Evolutionary conservation across 2,113 vertebrate genomes (phyloP).

Genomic region (Dryoscopus gambensis): DNA sequence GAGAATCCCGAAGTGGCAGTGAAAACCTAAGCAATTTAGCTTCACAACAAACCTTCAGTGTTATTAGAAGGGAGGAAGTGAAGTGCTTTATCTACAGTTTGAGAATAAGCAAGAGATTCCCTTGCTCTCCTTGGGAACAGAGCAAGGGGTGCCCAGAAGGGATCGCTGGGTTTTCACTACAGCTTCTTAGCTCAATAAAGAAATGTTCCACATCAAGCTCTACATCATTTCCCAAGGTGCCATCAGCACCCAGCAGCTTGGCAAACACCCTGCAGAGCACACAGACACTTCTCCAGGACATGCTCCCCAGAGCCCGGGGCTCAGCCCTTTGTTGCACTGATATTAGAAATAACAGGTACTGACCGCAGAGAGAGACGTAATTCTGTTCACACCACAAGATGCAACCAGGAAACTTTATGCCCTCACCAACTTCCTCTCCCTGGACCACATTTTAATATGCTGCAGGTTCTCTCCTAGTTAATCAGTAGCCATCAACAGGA

Average conservation of each 20-base stretch:
- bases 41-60: neutral
- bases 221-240: neutral
- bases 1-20: neutral
- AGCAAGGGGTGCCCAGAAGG: neutral
- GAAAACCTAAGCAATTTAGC: neutral
- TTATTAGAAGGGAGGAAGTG: neutral
- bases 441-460: rapidly evolving
- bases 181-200: neutral
- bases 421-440: neutral
- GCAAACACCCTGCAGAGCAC: neutral
- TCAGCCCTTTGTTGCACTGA: neutral
- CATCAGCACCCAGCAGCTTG: neutral
- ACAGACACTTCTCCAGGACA: neutral
- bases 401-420: neutral
- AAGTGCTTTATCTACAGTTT: neutral
- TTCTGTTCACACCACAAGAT: neutral
- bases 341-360: neutral
- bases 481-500: neutral
- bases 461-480: neutral
- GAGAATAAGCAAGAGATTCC: neutral
- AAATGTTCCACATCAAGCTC: neutral
- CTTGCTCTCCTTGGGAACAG: neutral
- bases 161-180: rapidly evolving
- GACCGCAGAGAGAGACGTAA: neutral
- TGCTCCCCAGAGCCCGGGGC: neutral